These are phyloP conservation scores for Netelia virgata DNA, from an alignment of 2,888 invertebrate genomes.

Conservation along the genomic window DNA sequence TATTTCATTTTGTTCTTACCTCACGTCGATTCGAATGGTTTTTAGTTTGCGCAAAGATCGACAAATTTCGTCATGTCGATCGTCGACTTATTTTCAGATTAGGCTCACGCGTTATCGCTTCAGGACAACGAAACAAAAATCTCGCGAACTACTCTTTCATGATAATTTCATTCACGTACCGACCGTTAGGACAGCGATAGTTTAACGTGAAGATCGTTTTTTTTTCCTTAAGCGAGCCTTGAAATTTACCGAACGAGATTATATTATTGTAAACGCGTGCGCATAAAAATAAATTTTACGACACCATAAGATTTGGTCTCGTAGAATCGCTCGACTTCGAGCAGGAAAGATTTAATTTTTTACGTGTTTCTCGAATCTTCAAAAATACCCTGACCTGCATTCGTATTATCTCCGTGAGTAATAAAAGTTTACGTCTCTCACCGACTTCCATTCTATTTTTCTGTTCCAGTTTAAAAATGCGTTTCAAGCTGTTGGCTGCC, in stretches of 20 bases:
- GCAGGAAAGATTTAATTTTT: background rate
- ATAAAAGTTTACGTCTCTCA: conserved; percentile 10
- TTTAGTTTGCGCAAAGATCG: conserved; percentile 49
- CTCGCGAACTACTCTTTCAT: conserved; percentile 13
- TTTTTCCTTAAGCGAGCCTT: background rate
- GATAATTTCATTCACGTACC: conserved; percentile 26
- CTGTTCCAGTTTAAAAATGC: conserved; percentile 82
- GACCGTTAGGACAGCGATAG: background rate
- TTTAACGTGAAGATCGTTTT: background rate
- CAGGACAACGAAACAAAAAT: conserved; percentile 41
- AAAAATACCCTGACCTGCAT: conserved; percentile 39
- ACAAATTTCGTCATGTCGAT: conserved; percentile 26
- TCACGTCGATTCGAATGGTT: conserved; percentile 29
- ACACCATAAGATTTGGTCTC: conserved; percentile 4
- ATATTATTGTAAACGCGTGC: background rate
- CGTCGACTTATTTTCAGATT: conserved; percentile 8
- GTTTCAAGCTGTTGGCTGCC: conserved; percentile 76
- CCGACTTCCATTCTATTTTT: conserved; percentile 25
- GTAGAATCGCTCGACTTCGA: background rate
- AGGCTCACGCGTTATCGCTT: conserved; percentile 5
- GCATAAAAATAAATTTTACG: background rate
- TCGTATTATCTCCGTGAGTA: conserved; percentile 26
- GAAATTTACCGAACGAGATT: background rate
- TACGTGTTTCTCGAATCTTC: background rate
- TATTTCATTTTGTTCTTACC: conserved; percentile 7